Evolutionary conservation across 2,113 vertebrate species (phyloP), one percentile per base, ranked within the genome.

Genomic region (Microtus richardsoni): DNA sequence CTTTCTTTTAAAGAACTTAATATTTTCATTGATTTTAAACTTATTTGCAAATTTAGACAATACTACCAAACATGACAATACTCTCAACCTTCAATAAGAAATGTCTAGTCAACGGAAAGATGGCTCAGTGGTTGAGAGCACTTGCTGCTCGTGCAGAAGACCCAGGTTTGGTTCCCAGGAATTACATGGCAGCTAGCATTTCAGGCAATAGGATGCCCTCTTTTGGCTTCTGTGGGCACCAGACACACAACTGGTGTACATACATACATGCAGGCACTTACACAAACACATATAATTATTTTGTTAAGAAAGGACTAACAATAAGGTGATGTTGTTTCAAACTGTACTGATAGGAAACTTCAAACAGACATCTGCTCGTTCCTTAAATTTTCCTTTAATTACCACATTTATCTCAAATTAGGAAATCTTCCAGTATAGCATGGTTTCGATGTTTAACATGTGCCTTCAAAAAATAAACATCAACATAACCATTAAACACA

Each of bases 31-130:
- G 44, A 90, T 68, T 85, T 78, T 62, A 79, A 30, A 70, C 47
- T 75, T 74, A 96, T 44, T 89, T 80, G 92, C 39, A 91, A 92
- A 44, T 17, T 13, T 79, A 79, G 62, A 33, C 95, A 95, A 89
- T n/a, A 7, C 26, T 92, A 85, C 58, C 10, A 82, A 90, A 89
- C 12, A 66, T 88, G 68, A 39, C 47, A 66, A 88, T n/a, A 77
- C 0, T 79, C 26, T 30, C 36, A 74, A 60, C 10, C 58, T 86
- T 79, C 89, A 41, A 82, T 33, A 90, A 60, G 28, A 62, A 44
- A 47, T 44, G 39, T 47, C n/a, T 36, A 44, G 39, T 24, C 39
- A 84, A 41, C 10, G 26, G 7, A 88, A 79, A 54, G 30, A 54
- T 36, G 77, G 49, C 49, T 52, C 2, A 5, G 49, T 79, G 47